Base-by-base conservation (phyloP, 2,797 vertebrate species). In the Mormyrops attenuatus region DNA sequence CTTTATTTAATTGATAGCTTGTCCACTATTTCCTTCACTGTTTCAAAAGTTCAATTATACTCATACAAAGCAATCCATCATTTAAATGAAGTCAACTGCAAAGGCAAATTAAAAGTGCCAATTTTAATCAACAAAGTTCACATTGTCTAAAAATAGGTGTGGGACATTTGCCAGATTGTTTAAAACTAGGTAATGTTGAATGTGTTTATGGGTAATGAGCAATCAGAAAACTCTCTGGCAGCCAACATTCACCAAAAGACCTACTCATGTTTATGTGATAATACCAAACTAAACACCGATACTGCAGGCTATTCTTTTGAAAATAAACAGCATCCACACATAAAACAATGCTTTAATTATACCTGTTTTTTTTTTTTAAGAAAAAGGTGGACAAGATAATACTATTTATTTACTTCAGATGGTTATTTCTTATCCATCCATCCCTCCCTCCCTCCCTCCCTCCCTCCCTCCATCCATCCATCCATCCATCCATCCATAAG, bases 1-100 rank as follows among this genome's bases (percentile, higher is more conserved):
- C 93, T 93, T 94, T 94, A 95, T 94, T 94, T 95, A 95, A 95
- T 95, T 94, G 93, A 95, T 95, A 94, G 94, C 93, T 94, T 94
- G 91, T 95, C 92, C 86, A 92, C 92, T 91, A 91, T 94, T 95
- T 95, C 94, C 94, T 94, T 95, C 94, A 94, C 94, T 92, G 91
- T 94, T 94, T 95, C 93, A 95, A 94, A 95, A 95, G 95, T 96
- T 95, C 94, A 96, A 95, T 96, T 96, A 96, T 92, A 94, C 91
- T 95, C 95, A 93, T 94, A 94, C 92, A 94, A 91, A 91, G 93
- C 94, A 95, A 96, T 96, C 95, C 94, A 96, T 96, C 95, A 96
- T 93, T 88, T 93, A 93, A 94, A 95, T 94, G 94, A 94, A 95
- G 94, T 93, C 90, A 93, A 94, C 94, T 93, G 92, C 90, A 91